Conservation (phyloP, 2,797 vertebrate genomes). For the Sebastes wilsoni region DNA sequence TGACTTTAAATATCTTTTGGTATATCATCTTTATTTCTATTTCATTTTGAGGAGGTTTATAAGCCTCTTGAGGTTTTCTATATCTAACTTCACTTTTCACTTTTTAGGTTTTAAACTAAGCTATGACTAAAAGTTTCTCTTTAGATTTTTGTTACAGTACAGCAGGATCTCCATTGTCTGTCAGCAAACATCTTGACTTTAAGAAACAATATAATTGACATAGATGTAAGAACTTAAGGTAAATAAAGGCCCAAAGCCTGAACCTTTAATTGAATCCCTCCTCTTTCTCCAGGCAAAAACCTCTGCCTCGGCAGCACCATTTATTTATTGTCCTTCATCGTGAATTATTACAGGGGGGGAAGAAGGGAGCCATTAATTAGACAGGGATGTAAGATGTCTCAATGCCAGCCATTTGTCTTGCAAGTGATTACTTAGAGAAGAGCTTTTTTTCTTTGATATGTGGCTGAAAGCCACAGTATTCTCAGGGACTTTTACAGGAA, state of each 20-base stretch:
- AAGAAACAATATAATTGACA: slow-evolving; percentile 9
- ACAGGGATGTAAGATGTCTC: slow-evolving; percentile 76
- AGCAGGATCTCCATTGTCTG: background rate
- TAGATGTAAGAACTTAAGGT: slow-evolving; percentile 21
- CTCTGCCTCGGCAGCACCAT: slow-evolving; percentile 42
- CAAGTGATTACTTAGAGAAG: slow-evolving; percentile 74
- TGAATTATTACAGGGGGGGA: slow-evolving; percentile 71
- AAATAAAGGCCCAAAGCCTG: slow-evolving; percentile 36
- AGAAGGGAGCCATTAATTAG: slow-evolving; percentile 73
- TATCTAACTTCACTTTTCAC: background rate
- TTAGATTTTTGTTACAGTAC: background rate
- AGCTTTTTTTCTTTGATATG: slow-evolving; percentile 59
- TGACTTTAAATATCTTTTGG: background rate
- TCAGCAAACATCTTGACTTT: slow-evolving; percentile 1
- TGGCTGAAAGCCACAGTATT: slow-evolving; percentile 55
- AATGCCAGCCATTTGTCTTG: slow-evolving; percentile 78
- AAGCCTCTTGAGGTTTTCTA: background rate
- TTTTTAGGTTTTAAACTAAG: background rate
- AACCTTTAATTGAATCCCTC: slow-evolving; percentile 54
- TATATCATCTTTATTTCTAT: slow-evolving; percentile 4
- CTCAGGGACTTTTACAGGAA: slow-evolving; percentile 24
- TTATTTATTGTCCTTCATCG: slow-evolving; percentile 73
- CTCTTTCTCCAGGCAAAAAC: slow-evolving; percentile 44
- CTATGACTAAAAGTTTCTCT: background rate
- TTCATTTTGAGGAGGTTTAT: background rate